phyloP scores from a whole-genome alignment of 2,888 invertebrate genomes.

The Odontomyia ornata region DNA sequence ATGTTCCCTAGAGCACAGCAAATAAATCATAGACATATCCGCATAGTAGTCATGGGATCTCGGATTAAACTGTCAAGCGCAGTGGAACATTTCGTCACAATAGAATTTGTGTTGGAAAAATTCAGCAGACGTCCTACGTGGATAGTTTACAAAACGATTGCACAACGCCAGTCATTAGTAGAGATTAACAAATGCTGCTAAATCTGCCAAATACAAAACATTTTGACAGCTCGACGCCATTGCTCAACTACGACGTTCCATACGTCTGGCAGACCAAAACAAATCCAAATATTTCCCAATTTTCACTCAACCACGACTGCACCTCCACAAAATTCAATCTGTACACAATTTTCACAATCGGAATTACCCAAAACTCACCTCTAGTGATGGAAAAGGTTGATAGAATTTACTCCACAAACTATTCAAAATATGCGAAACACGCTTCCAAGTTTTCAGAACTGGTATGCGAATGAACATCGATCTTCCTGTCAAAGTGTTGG shows the following conservation, averaged over 20 bases:
- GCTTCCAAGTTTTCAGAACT: conserved; percentile 76
- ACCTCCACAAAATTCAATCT: not conserved
- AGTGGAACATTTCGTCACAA: no score
- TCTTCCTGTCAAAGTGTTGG: conserved; percentile 51
- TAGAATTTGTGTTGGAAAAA: no score
- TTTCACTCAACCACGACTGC: not conserved
- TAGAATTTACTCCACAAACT: conserved; percentile 71
- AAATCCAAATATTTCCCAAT: conserved; percentile 42
- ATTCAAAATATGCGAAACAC: conserved; percentile 70
- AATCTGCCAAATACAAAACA: not conserved
- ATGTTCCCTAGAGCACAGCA: no score
- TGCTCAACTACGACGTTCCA: conserved; percentile 8
- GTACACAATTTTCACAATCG: conserved; percentile 51
- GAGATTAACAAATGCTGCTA: no score
- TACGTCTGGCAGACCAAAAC: conserved; percentile 44
- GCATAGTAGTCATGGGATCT: no score
- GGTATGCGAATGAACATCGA: conserved; percentile 66
- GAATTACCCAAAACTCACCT: conserved; percentile 55
- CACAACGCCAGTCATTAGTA: no score
- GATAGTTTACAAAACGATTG: no score
- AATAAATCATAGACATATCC: no score
- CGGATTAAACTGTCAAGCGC: no score
- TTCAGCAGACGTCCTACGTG: no score
- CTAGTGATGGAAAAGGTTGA: conserved; percentile 58
- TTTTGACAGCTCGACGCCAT: conserved; percentile 42